Evolutionary conservation across 2,113 vertebrate genomes (phyloP).

Genomic region (Desmodus rotundus): DNA sequence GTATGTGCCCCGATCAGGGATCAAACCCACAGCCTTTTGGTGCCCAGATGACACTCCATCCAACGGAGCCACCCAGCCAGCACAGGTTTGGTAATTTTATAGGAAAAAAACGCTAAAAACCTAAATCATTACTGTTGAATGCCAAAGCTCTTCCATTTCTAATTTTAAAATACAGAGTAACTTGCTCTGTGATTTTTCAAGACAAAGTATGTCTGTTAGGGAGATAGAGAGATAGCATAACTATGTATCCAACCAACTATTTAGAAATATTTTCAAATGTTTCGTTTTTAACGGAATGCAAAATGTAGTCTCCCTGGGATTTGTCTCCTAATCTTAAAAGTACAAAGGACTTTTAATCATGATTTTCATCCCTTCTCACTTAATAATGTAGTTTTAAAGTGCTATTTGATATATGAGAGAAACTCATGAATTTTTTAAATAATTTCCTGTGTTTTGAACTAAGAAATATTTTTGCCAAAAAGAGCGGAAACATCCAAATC

Average conservation of each 20-base stretch:
- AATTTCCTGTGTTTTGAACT: conserved; percentile 58
- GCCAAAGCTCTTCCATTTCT: background rate
- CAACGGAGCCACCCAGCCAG: too few relatives aligned
- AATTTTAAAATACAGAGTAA: background rate
- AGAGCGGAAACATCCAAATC: conserved; percentile 15
- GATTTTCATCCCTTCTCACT: conserved; percentile 45
- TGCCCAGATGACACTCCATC: too few relatives aligned
- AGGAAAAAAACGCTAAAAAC: background rate
- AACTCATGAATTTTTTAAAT: conserved; percentile 56
- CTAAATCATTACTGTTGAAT: conserved; percentile 8
- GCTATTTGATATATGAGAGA: conserved; percentile 51
- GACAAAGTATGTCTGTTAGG: background rate
- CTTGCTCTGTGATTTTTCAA: conserved; percentile 24
- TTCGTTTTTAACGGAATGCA: conserved; percentile 47
- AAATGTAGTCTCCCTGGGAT: conserved; percentile 46
- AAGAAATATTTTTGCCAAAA: conserved; percentile 48
- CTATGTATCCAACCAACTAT: background rate
- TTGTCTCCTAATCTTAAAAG: conserved; percentile 57
- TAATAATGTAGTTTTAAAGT: conserved; percentile 59
- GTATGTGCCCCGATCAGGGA: too few relatives aligned
- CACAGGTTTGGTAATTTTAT: background rate
- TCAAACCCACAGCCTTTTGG: too few relatives aligned
- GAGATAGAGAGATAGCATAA: background rate
- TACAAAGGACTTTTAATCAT: conserved; percentile 46
- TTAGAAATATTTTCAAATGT: conserved; percentile 39